Base-by-base conservation (phyloP, 2,888 invertebrate genomes). In the Mechanitis messenoides region DNA sequence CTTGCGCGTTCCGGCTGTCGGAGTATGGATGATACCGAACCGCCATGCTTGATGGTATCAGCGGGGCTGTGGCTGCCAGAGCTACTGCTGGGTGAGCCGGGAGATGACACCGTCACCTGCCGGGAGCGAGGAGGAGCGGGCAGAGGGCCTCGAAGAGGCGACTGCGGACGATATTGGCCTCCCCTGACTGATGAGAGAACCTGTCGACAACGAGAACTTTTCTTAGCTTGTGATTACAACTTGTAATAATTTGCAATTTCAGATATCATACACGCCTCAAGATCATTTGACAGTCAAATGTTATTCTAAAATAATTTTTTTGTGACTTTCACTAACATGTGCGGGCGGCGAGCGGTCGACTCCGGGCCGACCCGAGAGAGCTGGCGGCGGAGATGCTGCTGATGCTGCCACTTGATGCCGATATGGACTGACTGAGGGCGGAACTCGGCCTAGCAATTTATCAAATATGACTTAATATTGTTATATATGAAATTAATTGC, bases 81-180 rank as follows among this genome's bases (percentile, higher is more conserved):
- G 91, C 95, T 94, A 91, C 93, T 95, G 93, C 95, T 95, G 93
- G 95, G 95, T 82, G 95, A 95, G 92, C 94, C 95, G 92, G 95
- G 95, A 78, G 95, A 94, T 79, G 93, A 85, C 53, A 85, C 83
- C 71, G 85, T 85, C 85, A 82, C 89, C 79, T 84, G 87, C 71
- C 85, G 86, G 81, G 88, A 81, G 80, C 87, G 87, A 79, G 87
- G 84, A 67, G 87, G 85, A 76, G 87, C 90, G 87, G 90, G 85
- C 84, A 90, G 84, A 78, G 92, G 86, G 77, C 91, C 93, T 85
- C 92, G 92, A 80, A 91, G 92, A 76, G 92, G 93, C 85, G 93
- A 93, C 89, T 92, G 92, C 90, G 92, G 93, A 92, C 92, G 93
- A 92, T 92, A 93, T 87, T 91, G 92, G 92, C 92, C 93, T 91